Base-by-base conservation (phyloP, 2,888 invertebrate species). In the Cacoxenus indagator region DNA sequence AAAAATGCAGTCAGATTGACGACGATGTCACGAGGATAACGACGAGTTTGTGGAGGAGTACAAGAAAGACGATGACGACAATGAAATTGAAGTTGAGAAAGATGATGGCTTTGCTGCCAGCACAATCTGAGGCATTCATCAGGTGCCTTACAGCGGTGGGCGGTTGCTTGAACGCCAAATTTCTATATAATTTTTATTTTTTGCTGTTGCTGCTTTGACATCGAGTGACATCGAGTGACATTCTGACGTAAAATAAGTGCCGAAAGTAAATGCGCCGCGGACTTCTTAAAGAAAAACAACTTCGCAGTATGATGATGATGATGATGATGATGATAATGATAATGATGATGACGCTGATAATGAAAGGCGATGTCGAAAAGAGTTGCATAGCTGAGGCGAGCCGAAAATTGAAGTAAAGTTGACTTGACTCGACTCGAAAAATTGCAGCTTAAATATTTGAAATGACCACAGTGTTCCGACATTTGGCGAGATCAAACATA, bases 81-180 rank as follows among this genome's bases (percentile, higher is more conserved):
- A n/a, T n/a, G n/a, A n/a, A n/a, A n/a, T n/a, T 70, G 73, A 68
- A 57, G 72, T 67, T 54, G 61, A 59, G 31, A 48, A 48, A 64
- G 65, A 65, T 24, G 65, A 27, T 27, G 55, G 48, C 57, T 57
- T 43, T 64, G 8, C 37, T 62, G 17, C 57, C 27, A 45, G 29
- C 59, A 71, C 67, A 74, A 73, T 71, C 72, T 75, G 62, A 67
- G 74, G 75, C 78, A 77, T 80, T 71, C 73, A 75, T 79, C 79
- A 79, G 73, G 74, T 70, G 70, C 72, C 69, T 71, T 76, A 65
- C 6, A 26, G 22, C 24, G 26, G 14, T 24, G 14, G 24, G 26
- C 22, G 29, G n/a, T n/a, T n/a, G 57, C n/a, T 26, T 57, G 57
- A 8, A n/a, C 37, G 31, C 17, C 26, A 11, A n/a, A n/a, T 59